Conservation (phyloP, 2,113 vertebrate genomes). For the Paradisaea rubra region DNA sequence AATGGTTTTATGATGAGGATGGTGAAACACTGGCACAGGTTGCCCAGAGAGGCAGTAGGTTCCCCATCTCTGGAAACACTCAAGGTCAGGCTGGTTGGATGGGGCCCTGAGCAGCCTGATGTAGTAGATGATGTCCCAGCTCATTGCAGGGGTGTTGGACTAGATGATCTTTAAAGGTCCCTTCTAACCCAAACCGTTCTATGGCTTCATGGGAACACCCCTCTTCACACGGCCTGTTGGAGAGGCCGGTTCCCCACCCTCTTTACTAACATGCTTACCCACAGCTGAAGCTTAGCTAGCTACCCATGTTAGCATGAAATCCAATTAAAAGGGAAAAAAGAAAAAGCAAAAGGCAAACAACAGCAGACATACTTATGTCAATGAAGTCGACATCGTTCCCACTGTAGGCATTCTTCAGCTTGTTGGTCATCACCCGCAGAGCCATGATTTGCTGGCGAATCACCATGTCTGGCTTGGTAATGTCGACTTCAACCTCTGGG, state of each 20-base stretch:
- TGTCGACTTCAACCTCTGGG: constrained; percentile 92
- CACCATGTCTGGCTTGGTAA: constrained; percentile 85
- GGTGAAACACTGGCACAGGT: no score
- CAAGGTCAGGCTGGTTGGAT: neutral
- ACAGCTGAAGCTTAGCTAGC: neutral
- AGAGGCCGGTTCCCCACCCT: neutral
- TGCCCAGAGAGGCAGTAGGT: neutral
- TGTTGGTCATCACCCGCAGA: constrained; percentile 88
- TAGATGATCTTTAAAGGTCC: neutral
- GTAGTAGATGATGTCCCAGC: neutral
- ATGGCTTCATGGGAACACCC: neutral
- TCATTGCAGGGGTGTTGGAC: neutral
- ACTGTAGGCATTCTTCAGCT: constrained; percentile 90
- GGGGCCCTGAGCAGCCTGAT: neutral
- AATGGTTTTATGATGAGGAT: neutral
- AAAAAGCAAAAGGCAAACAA: neutral
- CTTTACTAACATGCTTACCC: neutral
- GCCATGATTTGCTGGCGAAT: constrained; percentile 90
- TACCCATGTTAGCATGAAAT: neutral
- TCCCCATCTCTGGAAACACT: neutral
- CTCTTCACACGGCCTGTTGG: rapidly evolving
- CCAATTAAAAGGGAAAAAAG: neutral
- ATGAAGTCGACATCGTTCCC: constrained; percentile 86
- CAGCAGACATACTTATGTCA: constrained; percentile 76
- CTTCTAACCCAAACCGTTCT: neutral